phyloP scores from a whole-genome alignment of 2,888 invertebrate genomes.

The Cerceris rybyensis region DNA sequence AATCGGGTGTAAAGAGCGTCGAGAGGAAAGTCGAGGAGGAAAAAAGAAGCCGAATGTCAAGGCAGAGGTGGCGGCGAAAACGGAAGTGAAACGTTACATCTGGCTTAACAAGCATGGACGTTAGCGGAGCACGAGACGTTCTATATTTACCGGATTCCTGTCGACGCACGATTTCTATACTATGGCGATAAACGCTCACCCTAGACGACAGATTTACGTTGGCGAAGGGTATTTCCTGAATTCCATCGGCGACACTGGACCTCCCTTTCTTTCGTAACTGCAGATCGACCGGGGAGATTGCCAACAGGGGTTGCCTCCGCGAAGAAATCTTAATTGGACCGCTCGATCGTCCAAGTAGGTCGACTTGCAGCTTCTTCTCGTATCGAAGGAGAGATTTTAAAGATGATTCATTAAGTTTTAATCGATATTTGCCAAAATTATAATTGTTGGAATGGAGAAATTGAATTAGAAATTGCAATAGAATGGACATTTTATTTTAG shows the following conservation, averaged over 20 bases:
- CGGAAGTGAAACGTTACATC: constrained; percentile 80
- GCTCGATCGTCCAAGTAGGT: constrained; percentile 37
- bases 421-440: constrained; percentile 22
- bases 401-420: constrained; percentile 57
- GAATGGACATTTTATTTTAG: no score
- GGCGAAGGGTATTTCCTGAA: constrained; percentile 64
- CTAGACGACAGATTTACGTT: constrained; percentile 65
- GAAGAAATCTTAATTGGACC: constrained; percentile 67
- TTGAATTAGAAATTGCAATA: no score
- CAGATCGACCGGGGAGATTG: constrained; percentile 55
- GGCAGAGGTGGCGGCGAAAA: constrained; percentile 62
- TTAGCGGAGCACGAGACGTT: constrained; percentile 41
- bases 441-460: not conserved
- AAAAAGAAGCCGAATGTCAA: not conserved
- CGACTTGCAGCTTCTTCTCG: constrained; percentile 47
- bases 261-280: constrained; percentile 45
- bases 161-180: constrained; percentile 66
- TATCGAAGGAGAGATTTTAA: constrained; percentile 53
- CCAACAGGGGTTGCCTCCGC: constrained; percentile 40
- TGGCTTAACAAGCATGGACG: constrained; percentile 75
- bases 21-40: constrained; percentile 13
- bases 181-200: constrained; percentile 60
- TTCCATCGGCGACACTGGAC: constrained; percentile 25
- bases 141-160: constrained; percentile 75
- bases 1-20: constrained; percentile 39